Evolutionary conservation across 1,140 invertebrate genomes (phyloP).

Genomic region (Harpegnathos saltator): DNA sequence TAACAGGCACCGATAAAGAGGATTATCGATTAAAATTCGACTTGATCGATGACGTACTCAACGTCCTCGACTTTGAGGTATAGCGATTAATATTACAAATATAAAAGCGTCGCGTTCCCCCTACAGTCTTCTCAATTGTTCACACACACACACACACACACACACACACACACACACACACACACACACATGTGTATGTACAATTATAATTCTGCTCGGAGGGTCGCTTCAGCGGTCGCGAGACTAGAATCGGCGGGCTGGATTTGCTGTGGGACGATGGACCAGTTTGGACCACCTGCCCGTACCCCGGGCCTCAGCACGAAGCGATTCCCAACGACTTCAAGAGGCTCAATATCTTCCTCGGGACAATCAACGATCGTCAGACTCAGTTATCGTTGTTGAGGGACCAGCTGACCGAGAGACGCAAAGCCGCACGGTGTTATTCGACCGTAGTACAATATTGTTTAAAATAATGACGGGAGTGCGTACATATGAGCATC

Average conservation of each 20-base stretch:
- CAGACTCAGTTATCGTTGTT: conserved; percentile 68
- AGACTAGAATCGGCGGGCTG: conserved; percentile 87
- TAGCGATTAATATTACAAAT: neutral
- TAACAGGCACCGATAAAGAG: conserved; percentile 87
- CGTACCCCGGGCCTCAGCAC: conserved; percentile 43
- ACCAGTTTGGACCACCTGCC: conserved; percentile 82
- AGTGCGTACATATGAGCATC: no score
- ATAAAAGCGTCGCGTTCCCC: no score
- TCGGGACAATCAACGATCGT: conserved; percentile 77
- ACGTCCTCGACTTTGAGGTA: conserved; percentile 83
- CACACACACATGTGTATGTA: neutral
- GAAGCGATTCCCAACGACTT: conserved; percentile 37
- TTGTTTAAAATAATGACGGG: conserved; percentile 31
- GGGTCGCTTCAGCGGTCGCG: conserved; percentile 84
- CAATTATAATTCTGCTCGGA: conserved; percentile 24
- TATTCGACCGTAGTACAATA: conserved; percentile 30
- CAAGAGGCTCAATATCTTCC: conserved; percentile 78
- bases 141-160: no score
- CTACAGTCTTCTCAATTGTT: no score
- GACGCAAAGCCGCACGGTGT: conserved; percentile 34
- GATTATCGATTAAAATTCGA: conserved; percentile 86
- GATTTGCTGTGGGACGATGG: conserved; percentile 88
- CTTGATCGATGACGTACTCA: conserved; percentile 83
- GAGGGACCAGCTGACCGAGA: conserved; percentile 40
- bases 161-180: no score